A percentile compares a stretch with the other conserved stretches of the same genome.
Evolutionary conservation across 2,797 vertebrate genomes (phyloP).

Genomic region (Psittacula echo): DNA sequence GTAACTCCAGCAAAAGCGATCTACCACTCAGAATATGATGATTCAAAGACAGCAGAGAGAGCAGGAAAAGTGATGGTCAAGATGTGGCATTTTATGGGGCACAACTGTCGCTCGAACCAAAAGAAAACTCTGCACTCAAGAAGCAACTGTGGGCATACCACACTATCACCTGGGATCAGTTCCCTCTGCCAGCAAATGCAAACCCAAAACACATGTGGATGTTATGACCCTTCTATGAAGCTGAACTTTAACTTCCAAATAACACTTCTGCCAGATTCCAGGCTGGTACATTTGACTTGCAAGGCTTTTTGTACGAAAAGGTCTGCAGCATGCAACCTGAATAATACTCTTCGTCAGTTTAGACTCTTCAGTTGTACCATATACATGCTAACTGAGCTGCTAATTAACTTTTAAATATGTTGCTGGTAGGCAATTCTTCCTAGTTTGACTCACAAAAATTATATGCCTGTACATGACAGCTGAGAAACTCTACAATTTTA

Average conservation of each 20-base stretch:
- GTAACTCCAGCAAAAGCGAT: not conserved
- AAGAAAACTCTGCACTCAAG: not conserved
- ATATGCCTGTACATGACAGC: not conserved
- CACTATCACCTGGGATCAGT: not conserved
- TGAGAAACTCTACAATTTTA: not conserved
- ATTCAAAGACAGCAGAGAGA: not conserved
- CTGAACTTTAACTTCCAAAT: not conserved
- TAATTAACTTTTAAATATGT: not conserved
- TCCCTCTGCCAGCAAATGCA: not conserved
- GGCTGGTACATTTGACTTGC: not conserved
- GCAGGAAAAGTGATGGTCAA: not conserved
- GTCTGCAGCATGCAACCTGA: not conserved
- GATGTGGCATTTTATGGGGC: not conserved
- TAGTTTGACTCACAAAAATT: not conserved
- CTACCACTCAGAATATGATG: not conserved
- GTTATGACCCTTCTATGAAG: not conserved
- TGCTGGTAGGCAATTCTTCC: not conserved
- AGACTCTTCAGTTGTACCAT: not conserved
- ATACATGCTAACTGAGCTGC: not conserved
- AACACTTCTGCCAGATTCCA: not conserved
- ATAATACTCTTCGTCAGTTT: not conserved
- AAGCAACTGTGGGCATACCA: not conserved
- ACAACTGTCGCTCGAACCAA: not conserved
- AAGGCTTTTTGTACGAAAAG: not conserved
- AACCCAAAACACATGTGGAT: not conserved